Evolutionary conservation across 2,888 invertebrate genomes (phyloP), one percentile per base, ranked within the genome.

Genomic region (Theretra japonica): DNA sequence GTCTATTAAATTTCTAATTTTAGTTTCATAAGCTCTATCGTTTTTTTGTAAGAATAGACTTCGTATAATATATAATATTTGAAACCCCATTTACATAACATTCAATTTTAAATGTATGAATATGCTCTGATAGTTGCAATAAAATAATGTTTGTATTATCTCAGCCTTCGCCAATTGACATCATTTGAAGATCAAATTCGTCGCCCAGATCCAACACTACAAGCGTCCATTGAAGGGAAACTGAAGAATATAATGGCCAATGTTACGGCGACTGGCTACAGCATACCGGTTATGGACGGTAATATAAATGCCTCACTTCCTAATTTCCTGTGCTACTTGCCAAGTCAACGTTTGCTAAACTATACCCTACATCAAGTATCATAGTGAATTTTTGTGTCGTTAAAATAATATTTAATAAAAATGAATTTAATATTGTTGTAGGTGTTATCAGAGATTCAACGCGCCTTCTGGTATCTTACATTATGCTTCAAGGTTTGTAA

Each of bases 91-190:
- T 33, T 33, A 33, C 0, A 7, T 33, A 33, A 33, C 8, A 33
- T 33, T 7, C 17, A 50, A 2, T 50, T 50, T 1, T 33, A 33
- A 50, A 50, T 19, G 19, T 3, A n/a, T 4, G 19, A 53, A 53
- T 0, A n/a, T 53, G n/a, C 7, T 2, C 11, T 3, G 2, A 41
- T 11, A 0, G 15, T 15, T 41, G 15, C 15, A 15, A 41, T 41
- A 41, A 41, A 41, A 11, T 15, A 41, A 11, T 15, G 41, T 19
- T 53, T 19, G 15, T 58, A 56, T 56, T 41, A 19, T 77, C 74
- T 8, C 79, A 93, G 93, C 75, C 83, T 93, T 50, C 86, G 88
- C 15, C 81, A 85, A 69, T 75, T 93, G 72, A 89, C 89, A 7
- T 79, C 88, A 1, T 85, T 75, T 70, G 80, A 86, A 8, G 93